These are phyloP conservation scores for Hylia prasina DNA, from an alignment of 2,113 vertebrate genomes.

Conservation along the genomic window DNA sequence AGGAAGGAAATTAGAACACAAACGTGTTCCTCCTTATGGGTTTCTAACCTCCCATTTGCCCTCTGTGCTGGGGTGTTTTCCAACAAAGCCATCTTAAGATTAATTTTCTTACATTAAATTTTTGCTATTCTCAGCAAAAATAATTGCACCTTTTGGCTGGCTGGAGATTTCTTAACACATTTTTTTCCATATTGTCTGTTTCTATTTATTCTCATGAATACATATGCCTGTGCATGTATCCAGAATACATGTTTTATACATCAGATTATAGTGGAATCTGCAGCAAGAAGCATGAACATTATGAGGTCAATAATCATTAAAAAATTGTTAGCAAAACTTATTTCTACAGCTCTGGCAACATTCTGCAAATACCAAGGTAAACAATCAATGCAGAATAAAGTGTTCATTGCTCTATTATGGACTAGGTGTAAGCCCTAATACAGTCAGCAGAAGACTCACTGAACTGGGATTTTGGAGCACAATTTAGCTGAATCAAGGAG, in stretches of 20 bases:
- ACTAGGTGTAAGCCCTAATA: not conserved
- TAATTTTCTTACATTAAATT: not conserved
- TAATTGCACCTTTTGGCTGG: not conserved
- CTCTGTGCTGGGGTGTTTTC: not conserved
- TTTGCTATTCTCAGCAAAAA: not conserved
- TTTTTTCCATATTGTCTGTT: not conserved
- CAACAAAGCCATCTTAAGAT: not conserved
- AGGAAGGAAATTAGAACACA: not conserved
- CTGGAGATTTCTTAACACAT: not conserved
- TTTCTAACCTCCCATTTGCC: not conserved
- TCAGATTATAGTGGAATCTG: not conserved
- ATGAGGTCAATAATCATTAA: not conserved
- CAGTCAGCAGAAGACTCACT: not conserved
- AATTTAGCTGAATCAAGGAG: not conserved
- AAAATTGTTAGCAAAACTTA: not conserved
- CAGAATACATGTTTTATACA: not conserved
- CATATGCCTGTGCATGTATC: accelerated
- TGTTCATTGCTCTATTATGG: not conserved
- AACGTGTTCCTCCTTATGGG: accelerated
- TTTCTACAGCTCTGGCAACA: not conserved
- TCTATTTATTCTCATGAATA: not conserved
- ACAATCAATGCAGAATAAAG: not conserved
- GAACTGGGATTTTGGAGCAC: not conserved
- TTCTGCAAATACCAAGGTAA: not conserved
- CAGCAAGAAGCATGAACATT: not conserved